These are phyloP conservation scores for Meganola albula DNA, from an alignment of 2,888 invertebrate genomes.

Conservation along the genomic window DNA sequence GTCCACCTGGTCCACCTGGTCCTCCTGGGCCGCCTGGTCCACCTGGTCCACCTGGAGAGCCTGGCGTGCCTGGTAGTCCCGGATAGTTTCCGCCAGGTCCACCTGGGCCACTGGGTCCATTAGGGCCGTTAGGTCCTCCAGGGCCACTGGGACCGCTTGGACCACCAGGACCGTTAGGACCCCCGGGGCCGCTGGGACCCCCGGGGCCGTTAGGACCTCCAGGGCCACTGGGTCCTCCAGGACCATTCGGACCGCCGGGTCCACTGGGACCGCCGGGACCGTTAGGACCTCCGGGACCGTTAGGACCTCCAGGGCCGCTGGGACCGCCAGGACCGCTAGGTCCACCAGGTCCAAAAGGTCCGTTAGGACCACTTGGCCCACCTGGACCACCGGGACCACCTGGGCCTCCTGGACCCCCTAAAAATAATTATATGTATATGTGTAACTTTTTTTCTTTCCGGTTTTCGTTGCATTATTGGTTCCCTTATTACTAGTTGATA, in stretches of 20 bases:
- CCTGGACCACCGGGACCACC: slow-evolving; percentile 27
- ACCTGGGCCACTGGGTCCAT: slow-evolving; percentile 37
- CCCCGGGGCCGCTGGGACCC: slow-evolving; percentile 2
- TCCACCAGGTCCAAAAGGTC: slow-evolving; percentile 9
- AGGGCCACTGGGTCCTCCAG: slow-evolving; percentile 24
- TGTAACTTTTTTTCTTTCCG: not conserved
- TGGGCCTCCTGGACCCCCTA: slow-evolving; percentile 24
- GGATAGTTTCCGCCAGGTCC: slow-evolving; percentile 24
- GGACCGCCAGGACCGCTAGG: slow-evolving; percentile 28
- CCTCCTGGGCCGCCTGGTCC: slow-evolving; percentile 7
- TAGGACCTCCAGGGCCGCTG: slow-evolving; percentile 17
- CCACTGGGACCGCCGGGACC: slow-evolving; percentile 23
- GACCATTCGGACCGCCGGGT: slow-evolving; percentile 12
- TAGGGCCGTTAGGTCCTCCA: slow-evolving; percentile 8
- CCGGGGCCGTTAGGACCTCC: slow-evolving; percentile 1
- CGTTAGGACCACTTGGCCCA: slow-evolving; percentile 21
- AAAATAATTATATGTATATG: not conserved
- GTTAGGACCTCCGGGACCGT: slow-evolving; percentile 32
- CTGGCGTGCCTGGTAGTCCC: slow-evolving; percentile 32
- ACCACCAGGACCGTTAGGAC: not conserved
- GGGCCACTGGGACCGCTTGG: slow-evolving; percentile 25
- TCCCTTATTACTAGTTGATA: too few relatives aligned
- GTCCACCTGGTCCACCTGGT: slow-evolving; percentile 21
- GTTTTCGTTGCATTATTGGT: too few relatives aligned
- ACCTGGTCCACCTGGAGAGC: slow-evolving; percentile 32